Base-by-base conservation (phyloP, 2,113 vertebrate genomes). In the Oreochromis niloticus region DNA sequence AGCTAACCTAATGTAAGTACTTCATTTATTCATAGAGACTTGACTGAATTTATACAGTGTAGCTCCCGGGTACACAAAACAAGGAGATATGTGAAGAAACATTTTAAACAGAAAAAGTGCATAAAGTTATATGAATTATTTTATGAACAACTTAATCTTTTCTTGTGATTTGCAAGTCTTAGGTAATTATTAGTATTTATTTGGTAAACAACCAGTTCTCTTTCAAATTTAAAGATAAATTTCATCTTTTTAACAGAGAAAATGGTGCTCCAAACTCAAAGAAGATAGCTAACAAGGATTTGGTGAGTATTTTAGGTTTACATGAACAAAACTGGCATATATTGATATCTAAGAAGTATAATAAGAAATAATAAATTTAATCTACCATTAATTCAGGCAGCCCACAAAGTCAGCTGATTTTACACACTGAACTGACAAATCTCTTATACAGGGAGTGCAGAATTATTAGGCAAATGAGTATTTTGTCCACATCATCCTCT, bases 221-320 rank as follows among this genome's bases (percentile, higher is more conserved):
- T 56, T 24, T 12, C 22, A 24, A 27, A 30, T 59, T 36, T 66
- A 7, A 19, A 30, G 54, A 50, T 50, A 82, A 14, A 7, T 59
- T 10, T 2, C 32, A 34, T 75, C 3, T 83, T 68, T 87, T 24
- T 32, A 50, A 48, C 46, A 90, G 93, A 2, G 86, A 86, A 27
- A 84, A 91, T 4, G 19, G 52, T 14, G 0, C 0, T 2, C 3
- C 6, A 11, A 89, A 83, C 41, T 6, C 79, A 14, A 43, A 79
- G 6, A 43, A 91, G 39, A 84, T 81, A 4, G 92, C 81, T 3
- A 92, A 93, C 81, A 92, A 83, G 43, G 59, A 91, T 56, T 85
- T 92, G 91, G 94, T 95, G 27, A 91, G 88, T 80, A 24, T 19
- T 14, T 10, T 30, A 50, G 3, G 8, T 54, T n/a, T 10, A 54